A percentile compares a stretch with the other conserved stretches of the same genome.
Conservation (phyloP, 2,797 vertebrate genomes). For the Gymnopithys bicolor region DNA sequence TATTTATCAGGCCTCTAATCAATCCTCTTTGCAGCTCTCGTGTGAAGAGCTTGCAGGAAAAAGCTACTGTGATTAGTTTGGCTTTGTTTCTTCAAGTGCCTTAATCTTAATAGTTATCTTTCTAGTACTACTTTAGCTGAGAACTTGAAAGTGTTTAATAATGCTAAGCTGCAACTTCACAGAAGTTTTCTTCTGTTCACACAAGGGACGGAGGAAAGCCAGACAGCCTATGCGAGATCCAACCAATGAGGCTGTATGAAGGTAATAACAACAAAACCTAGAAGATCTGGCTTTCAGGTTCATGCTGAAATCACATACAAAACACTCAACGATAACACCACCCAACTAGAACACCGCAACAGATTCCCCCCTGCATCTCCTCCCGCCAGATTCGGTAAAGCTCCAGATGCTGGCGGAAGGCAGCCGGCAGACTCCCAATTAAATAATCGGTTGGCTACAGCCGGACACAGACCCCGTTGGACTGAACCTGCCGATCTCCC, state of each 20-base stretch:
- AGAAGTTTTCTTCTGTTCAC: neutral
- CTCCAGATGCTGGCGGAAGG: neutral
- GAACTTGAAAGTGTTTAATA: neutral
- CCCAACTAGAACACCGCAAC: neutral
- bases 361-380: neutral
- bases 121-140: neutral
- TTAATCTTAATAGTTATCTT: neutral
- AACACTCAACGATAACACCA: neutral
- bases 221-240: neutral
- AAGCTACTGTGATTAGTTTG: neutral
- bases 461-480: neutral
- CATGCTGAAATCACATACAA: accelerated
- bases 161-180: neutral
- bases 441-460: neutral
- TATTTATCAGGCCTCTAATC: neutral
- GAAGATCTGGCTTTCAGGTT: neutral
- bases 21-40: neutral
- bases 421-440: neutral
- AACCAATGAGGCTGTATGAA: neutral
- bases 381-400: accelerated
- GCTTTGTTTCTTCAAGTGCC: neutral
- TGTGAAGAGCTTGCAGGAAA: neutral
- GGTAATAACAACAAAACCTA: accelerated
- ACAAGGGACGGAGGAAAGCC: accelerated
- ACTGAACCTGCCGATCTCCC: neutral